Evolutionary conservation across 1,140 invertebrate species (phyloP), one percentile per base, ranked within the genome.

Genomic region (Anthonomus grandis): DNA sequence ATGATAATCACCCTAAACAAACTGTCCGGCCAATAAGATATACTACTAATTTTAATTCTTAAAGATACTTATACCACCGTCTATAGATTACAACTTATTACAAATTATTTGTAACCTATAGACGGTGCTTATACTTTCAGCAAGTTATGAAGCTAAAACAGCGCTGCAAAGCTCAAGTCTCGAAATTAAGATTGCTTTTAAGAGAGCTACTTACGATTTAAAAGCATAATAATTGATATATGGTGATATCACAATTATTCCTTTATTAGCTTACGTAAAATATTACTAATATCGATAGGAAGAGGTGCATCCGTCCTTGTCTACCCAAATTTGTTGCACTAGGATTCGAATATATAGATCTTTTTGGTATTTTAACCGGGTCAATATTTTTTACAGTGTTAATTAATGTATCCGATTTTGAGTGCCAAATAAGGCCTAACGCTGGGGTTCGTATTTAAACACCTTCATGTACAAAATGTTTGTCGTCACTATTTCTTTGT

Each of bases 201-300:
- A 18, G 15, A 68, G 65, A 6, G 65, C 66, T 27, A 71, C 66
- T 36, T 51, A 27, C 1, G 63, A 57, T 57, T 70, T 70, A n/a
- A n/a, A n/a, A n/a, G 23, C 12, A 65, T 63, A 50, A 39, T 50
- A 23, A 60, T 12, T 46, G 52, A 12, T 42, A 42, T 4, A 3
- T 42, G 6, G 27, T 31, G 6, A 8, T 8, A 6, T 31, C 6
- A 31, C 6, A n/a, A n/a, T 8, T 8, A n/a, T 31, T 31, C 27
- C n/a, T 31, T 42, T n/a, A n/a, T n/a, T n/a, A n/a, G n/a, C n/a
- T n/a, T n/a, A n/a, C n/a, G n/a, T n/a, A n/a, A 34, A 13, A 17
- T 6, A 31, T 49, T 4, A 27, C 6, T 4, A 18, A 49, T 27
- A 49, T n/a, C 13, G 12, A 18, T 15, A 34, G 2, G 4, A 27